A percentile compares a stretch with the other conserved stretches of the same genome.
phyloP scores from a whole-genome alignment of 1,140 invertebrate species.

The Frieseomelitta varia region DNA sequence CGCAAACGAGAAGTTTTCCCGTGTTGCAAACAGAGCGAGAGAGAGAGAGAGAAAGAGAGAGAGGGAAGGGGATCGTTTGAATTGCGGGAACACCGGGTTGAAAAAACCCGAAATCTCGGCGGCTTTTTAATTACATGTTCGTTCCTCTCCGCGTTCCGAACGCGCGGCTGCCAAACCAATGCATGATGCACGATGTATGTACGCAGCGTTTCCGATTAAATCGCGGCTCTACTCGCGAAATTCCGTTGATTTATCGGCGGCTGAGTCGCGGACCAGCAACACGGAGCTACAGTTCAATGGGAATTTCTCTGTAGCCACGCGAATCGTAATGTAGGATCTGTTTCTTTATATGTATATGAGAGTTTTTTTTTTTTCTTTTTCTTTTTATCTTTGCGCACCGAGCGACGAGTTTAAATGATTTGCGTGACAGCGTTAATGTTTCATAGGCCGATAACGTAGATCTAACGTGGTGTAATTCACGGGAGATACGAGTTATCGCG shows the following conservation, averaged over 20 bases:
- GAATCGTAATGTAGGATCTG: background rate
- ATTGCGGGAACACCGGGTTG: background rate
- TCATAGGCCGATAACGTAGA: background rate
- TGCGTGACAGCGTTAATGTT: background rate
- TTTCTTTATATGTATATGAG: background rate
- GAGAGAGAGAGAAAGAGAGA: too few relatives aligned
- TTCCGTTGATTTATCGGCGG: constrained; percentile 26
- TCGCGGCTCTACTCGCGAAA: constrained; percentile 1
- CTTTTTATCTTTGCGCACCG: background rate
- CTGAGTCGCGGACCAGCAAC: background rate
- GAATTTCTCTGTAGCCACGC: background rate
- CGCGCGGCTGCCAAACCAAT: constrained; percentile 8
- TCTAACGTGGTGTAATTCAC: background rate
- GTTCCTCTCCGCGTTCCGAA: background rate
- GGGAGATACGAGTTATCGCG: background rate
- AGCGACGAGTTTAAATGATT: background rate
- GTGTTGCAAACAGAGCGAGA: too few relatives aligned
- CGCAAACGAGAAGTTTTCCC: background rate
- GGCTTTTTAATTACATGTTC: constrained; percentile 29
- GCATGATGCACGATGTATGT: constrained; percentile 13
- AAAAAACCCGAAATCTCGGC: constrained; percentile 15
- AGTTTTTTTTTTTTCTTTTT: too few relatives aligned
- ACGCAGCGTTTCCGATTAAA: constrained; percentile 21
- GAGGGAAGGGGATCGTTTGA: background rate
- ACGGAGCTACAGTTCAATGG: background rate